Evolutionary conservation across 1,140 invertebrate species (phyloP).

Genomic region (Odontomachus brunneus): DNA sequence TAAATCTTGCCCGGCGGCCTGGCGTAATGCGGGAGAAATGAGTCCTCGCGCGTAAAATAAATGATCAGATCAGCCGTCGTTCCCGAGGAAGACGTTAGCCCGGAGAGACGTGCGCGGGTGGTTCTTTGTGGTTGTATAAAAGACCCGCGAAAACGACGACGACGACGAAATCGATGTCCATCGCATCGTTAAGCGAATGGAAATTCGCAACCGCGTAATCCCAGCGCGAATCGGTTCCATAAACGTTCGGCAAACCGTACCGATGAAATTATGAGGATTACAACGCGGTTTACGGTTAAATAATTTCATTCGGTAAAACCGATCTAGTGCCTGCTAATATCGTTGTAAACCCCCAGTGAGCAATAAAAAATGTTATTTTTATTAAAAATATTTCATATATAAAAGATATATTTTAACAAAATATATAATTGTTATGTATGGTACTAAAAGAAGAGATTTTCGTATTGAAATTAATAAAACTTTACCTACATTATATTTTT

Average conservation of each 20-base stretch:
- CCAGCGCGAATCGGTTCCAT: background rate
- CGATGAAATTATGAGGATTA: conserved; percentile 11
- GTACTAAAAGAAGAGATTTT: background rate
- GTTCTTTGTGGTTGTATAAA: too few species aligned
- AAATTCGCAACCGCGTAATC: conserved; percentile 10
- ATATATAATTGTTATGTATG: background rate
- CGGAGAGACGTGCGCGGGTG: background rate
- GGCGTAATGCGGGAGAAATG: conserved; percentile 69
- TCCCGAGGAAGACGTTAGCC: conserved; percentile 52
- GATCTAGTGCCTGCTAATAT: background rate
- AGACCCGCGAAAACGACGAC: conserved; percentile 1
- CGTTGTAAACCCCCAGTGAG: background rate
- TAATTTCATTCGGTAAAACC: background rate
- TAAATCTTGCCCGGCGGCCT: conserved; percentile 74
- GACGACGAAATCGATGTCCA: conserved; percentile 42
- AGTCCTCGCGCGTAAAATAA: conserved; percentile 70
- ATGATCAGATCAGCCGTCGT: conserved; percentile 70
- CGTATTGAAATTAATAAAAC: background rate
- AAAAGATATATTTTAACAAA: background rate
- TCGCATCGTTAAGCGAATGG: conserved; percentile 10
- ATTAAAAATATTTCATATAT: background rate
- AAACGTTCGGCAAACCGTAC: background rate
- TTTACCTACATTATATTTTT: too few species aligned
- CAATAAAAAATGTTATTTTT: background rate
- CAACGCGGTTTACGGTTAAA: background rate